These are phyloP conservation scores for Blastomussa wellsi DNA, from an alignment of 92 coral and sea anemone species.

Conservation along the genomic window DNA sequence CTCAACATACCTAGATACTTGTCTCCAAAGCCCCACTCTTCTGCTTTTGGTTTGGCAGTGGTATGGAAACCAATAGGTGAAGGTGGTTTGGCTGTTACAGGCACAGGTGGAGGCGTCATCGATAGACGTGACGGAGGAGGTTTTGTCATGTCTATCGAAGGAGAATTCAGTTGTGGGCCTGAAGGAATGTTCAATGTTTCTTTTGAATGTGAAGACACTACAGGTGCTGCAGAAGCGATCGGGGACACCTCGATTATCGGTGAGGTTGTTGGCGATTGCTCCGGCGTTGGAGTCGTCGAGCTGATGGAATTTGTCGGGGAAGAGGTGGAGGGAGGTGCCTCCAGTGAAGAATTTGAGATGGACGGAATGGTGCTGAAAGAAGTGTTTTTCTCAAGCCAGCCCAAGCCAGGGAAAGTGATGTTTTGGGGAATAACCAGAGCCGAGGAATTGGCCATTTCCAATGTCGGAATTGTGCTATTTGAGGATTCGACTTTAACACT, in stretches of 20 bases:
- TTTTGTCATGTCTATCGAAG: background rate
- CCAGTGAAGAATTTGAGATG: constrained; percentile 19
- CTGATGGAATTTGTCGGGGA: background rate
- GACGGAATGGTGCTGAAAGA: background rate
- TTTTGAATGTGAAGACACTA: background rate
- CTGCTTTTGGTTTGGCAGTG: constrained; percentile 4
- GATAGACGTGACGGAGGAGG: constrained; percentile 25
- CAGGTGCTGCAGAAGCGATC: background rate
- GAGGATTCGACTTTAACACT: background rate
- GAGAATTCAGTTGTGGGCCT: constrained; percentile 17
- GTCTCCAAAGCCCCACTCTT: constrained; percentile 75
- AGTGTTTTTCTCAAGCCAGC: constrained; percentile 16
- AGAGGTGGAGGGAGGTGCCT: background rate
- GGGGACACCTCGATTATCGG: constrained; percentile 6
- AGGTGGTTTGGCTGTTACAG: constrained; percentile 27
- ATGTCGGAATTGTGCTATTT: background rate
- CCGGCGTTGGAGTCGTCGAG: background rate
- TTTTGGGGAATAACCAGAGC: constrained; percentile 13
- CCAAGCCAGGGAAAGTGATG: constrained; percentile 26
- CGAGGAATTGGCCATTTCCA: background rate
- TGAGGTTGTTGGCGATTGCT: background rate
- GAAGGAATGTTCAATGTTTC: constrained; percentile 15
- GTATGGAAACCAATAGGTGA: background rate
- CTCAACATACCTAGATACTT: constrained; percentile 69
- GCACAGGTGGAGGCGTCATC: constrained; percentile 23